These are phyloP conservation scores for Anastrepha obliqua DNA, from an alignment of 1,140 invertebrate genomes.

Conservation along the genomic window DNA sequence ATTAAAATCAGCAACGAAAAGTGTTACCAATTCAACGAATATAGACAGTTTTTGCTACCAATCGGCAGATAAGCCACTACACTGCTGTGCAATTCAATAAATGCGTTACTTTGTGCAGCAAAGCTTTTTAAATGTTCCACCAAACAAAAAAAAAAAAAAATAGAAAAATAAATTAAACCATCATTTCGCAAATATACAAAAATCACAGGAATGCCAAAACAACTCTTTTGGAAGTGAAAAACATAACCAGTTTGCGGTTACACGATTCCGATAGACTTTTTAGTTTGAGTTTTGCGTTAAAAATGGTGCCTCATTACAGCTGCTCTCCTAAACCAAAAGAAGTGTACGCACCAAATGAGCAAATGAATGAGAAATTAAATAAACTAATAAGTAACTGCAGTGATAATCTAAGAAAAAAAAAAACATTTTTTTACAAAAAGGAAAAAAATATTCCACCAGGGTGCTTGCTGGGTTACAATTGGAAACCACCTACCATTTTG, in stretches of 20 bases:
- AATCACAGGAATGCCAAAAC: neutral
- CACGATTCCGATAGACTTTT: neutral
- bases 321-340: neutral
- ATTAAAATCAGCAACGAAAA: slow-evolving; percentile 17
- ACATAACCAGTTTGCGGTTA: slow-evolving; percentile 7
- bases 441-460: neutral
- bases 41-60: neutral
- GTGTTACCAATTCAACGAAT: slow-evolving; percentile 32
- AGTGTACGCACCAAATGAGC: neutral
- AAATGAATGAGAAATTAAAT: neutral
- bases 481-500: neutral
- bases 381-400: neutral
- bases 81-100: neutral
- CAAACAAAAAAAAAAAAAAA: neutral
- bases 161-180: neutral
- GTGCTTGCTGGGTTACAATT: slow-evolving; percentile 8
- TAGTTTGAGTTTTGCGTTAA: neutral
- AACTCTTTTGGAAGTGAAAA: neutral
- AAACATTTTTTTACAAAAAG: neutral
- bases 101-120: neutral
- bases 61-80: neutral
- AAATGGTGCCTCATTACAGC: slow-evolving; percentile 35
- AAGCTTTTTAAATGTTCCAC: neutral
- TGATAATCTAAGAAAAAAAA: neutral
- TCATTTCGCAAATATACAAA: neutral